Conservation (phyloP, 2,113 vertebrate species). For the Mobula birostris region DNA sequence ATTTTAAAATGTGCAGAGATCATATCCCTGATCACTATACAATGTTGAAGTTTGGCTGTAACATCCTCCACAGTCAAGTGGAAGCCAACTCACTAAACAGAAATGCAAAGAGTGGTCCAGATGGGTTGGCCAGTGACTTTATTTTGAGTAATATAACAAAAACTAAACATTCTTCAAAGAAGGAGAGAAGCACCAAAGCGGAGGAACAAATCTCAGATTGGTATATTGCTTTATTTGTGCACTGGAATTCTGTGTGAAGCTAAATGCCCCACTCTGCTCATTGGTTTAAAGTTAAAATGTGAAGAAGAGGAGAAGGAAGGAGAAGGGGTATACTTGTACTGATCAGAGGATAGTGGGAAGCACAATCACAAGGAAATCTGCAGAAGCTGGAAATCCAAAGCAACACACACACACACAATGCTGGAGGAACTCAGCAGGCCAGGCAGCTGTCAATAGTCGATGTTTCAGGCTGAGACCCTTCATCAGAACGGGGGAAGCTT, state of each 20-base stretch:
- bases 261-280: not conserved
- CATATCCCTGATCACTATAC: not conserved
- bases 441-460: no score
- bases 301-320: not conserved
- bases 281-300: not conserved
- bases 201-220: not conserved
- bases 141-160: not conserved
- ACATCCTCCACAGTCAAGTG: not conserved
- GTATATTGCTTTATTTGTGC: not conserved
- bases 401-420: no score
- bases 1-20: not conserved
- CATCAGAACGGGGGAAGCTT: not conserved
- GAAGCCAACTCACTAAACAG: not conserved
- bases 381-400: no score
- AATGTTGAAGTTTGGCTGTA: not conserved
- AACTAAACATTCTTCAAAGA: not conserved
- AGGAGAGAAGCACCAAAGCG: not conserved
- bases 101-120: not conserved
- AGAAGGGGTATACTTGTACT: not conserved
- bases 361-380: no score
- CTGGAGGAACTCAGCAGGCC: no score
- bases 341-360: not conserved
- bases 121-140: not conserved
- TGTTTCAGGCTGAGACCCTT: no score
- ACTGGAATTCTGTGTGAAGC: not conserved